Evolutionary conservation across 1,140 invertebrate species (phyloP).

Genomic region (Polypedilum pembai): DNA sequence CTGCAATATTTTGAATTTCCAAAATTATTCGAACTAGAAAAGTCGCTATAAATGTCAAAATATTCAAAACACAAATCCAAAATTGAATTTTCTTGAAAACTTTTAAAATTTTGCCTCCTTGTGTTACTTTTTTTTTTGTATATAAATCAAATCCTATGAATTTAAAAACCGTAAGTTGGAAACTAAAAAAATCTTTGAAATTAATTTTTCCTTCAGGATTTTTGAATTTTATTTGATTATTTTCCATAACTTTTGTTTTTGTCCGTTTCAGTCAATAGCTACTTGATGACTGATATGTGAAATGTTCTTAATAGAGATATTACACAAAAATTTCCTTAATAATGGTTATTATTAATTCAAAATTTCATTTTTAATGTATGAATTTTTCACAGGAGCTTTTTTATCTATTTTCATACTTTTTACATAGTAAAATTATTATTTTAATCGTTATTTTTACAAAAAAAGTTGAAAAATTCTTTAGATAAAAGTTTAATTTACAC

Average conservation of each 20-base stretch:
- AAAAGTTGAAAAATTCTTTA: no score
- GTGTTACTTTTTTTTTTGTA: not conserved
- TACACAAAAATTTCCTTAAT: no score
- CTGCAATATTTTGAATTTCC: not conserved
- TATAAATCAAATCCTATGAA: not conserved
- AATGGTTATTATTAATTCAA: no score
- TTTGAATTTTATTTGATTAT: not conserved
- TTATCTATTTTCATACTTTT: no score
- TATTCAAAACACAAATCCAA: not conserved
- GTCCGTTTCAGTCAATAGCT: no score
- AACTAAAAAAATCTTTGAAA: not conserved
- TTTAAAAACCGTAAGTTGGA: not conserved
- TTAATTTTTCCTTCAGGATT: not conserved
- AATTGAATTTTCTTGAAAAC: not conserved
- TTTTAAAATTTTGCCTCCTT: not conserved
- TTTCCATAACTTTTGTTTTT: not conserved
- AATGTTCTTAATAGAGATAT: no score
- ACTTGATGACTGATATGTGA: no score
- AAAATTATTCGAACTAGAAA: not conserved
- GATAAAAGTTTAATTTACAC: no score
- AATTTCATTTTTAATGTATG: no score
- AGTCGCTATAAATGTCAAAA: not conserved
- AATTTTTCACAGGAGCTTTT: no score
- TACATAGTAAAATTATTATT: no score
- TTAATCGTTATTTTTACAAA: no score